phyloP scores from a whole-genome alignment of 30 jellyfish, hydroid and myxozoan genomes.

The Cassiopea xamachana region DNA sequence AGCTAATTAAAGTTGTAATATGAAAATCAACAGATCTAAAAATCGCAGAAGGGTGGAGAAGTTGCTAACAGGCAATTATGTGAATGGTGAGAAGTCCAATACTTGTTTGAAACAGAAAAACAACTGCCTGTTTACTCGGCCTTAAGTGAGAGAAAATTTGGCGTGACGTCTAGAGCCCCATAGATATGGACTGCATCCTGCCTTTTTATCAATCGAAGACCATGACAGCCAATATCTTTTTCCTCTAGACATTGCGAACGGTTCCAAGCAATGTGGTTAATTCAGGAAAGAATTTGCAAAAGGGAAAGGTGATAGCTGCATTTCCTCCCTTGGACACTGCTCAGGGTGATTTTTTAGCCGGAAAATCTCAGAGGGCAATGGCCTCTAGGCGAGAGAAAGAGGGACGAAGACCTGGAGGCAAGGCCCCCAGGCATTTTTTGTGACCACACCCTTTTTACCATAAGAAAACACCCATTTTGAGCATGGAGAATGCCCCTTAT shows the following conservation, averaged over 20 bases:
- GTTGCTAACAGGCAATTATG: not conserved
- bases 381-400: too few species aligned
- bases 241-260: not conserved
- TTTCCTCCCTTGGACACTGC: too few species aligned
- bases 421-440: too few species aligned
- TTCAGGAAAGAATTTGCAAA: too few species aligned
- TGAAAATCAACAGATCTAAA: slow-evolving; percentile 4
- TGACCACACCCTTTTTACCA: too few species aligned
- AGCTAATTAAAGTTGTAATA: not conserved
- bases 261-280: not conserved
- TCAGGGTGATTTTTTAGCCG: too few species aligned
- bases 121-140: not conserved
- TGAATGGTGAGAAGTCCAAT: not conserved
- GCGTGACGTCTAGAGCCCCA: not conserved
- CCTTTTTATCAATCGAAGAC: not conserved
- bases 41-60: slow-evolving; percentile 4
- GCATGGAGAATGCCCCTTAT: too few species aligned
- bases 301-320: too few species aligned
- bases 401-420: too few species aligned
- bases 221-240: not conserved
- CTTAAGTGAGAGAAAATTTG: not conserved
- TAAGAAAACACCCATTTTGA: too few species aligned
- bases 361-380: too few species aligned
- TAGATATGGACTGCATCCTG: not conserved
- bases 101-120: not conserved